Percentiles rank a stretch among this genome's conserved stretches.
phyloP scores from a whole-genome alignment of 2,797 vertebrate genomes.

The Danio kyathit region DNA sequence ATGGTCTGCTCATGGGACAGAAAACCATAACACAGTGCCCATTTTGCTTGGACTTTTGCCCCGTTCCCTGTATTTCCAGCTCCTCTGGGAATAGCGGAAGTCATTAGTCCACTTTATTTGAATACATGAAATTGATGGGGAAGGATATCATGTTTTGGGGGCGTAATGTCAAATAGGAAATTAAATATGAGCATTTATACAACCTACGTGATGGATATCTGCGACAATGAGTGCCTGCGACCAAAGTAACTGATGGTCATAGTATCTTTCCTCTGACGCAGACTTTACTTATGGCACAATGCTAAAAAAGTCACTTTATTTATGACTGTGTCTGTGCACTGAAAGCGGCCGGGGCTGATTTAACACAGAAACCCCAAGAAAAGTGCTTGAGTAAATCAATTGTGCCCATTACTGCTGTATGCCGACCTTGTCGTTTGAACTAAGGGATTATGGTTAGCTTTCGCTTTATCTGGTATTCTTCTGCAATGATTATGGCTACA shows the following conservation, averaged over 20 bases:
- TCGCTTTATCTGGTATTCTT: conserved; percentile 9
- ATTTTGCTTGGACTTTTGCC: conserved; percentile 20
- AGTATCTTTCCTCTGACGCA: conserved; percentile 13
- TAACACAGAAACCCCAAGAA: conserved; percentile 31
- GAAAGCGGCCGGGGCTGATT: conserved; percentile 27
- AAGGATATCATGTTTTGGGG: conserved; percentile 44
- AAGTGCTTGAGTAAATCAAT: conserved; percentile 38
- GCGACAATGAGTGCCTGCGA: conserved; percentile 36
- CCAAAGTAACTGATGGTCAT: conserved; percentile 9
- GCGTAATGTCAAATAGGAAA: conserved; percentile 43
- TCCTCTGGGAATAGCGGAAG: conserved; percentile 46
- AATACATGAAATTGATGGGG: conserved; percentile 48
- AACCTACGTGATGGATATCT: conserved; percentile 21
- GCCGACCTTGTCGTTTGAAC: conserved; percentile 6
- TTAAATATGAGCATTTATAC: conserved; percentile 34
- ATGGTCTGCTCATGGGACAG: not conserved
- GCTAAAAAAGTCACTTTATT: conserved; percentile 32
- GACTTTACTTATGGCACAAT: conserved; percentile 26
- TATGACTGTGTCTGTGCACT: conserved; percentile 22
- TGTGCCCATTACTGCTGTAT: not conserved
- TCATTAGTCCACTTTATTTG: conserved; percentile 48
- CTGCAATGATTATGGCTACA: conserved; percentile 11
- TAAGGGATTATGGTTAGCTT: conserved; percentile 31
- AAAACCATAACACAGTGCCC: not conserved
- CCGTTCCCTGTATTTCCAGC: conserved; percentile 6